These are phyloP conservation scores for Chymomyza procnemis DNA, from an alignment of 2,888 invertebrate species.

Conservation along the genomic window DNA sequence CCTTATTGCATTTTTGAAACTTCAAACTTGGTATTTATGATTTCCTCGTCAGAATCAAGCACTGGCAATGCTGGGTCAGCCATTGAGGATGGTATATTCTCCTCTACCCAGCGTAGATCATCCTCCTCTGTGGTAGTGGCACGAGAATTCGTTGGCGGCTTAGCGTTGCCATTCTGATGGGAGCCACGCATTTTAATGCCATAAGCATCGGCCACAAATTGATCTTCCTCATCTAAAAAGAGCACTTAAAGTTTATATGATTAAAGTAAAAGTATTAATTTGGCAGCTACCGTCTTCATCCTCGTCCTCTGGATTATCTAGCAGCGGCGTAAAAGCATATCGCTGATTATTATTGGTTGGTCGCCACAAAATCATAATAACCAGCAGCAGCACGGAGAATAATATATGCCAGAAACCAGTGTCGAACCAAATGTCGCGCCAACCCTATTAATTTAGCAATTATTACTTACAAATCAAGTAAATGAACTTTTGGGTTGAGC, in stretches of 20 bases:
- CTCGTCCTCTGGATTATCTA: conserved; percentile 90
- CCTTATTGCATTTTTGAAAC: conserved; percentile 91
- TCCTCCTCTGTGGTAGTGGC: conserved; percentile 82
- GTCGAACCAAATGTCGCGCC: conserved; percentile 96
- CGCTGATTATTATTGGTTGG: conserved; percentile 97
- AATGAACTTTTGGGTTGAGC: not conserved
- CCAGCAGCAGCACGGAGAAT: conserved; percentile 91
- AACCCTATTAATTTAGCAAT: conserved; percentile 81
- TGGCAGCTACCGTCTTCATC: conserved; percentile 82
- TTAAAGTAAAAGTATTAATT: not conserved
- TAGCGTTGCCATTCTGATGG: conserved; percentile 78
- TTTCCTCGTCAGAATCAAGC: conserved; percentile 89
- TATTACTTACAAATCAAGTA: conserved; percentile 4
- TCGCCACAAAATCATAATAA: conserved; percentile 96
- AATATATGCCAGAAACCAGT: conserved; percentile 97
- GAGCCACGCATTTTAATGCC: conserved; percentile 87
- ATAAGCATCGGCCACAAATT: conserved; percentile 91
- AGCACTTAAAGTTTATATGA: not conserved
- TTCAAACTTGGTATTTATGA: conserved; percentile 91
- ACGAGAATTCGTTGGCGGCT: conserved; percentile 72
- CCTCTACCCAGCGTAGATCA: conserved; percentile 94
- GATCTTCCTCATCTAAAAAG: conserved; percentile 86
- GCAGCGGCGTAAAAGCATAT: conserved; percentile 94
- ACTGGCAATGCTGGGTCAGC: conserved; percentile 85
- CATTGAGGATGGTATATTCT: conserved; percentile 90